Base-by-base conservation (phyloP, 1,140 invertebrate species). In the Octopus sinensis region DNA sequence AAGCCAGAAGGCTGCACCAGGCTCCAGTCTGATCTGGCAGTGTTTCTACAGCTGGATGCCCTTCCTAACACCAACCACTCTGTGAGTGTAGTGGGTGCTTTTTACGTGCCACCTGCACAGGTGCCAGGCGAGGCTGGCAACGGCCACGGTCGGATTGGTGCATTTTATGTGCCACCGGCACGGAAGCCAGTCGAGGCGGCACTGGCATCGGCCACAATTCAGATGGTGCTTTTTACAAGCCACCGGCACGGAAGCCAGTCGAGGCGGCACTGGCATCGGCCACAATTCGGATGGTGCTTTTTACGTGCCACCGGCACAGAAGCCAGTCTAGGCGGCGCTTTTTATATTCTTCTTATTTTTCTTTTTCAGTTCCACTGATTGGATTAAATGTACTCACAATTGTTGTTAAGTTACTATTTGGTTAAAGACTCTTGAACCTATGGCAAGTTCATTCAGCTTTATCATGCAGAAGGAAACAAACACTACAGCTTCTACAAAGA, bases 291-390 rank as follows among this genome's bases (percentile, higher is more conserved):
- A 10, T 53, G 23, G 0, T 82, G 75, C 13, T n/a, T n/a, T n/a
- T 54, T 79, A 62, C 9, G 43, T 68, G 4, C 0, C 3, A 10
- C 12, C 13, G 54, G 52, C 43, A 54, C 76, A 51, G 10, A 13
- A 30, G 23, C 23, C 23, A 23, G 23, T 23, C 0, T 0, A 23
- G 23, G 23, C 23, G 0, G 0, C 23, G 23, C 23, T 23, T 3
- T 23, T 43, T 81, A 62, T 78, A 53, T 62, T 54, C 79, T 9
- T 82, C 82, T 76, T 82, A 86, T 85, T 87, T 90, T 91, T 93
- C 88, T 90, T 88, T 96, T 95, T 88, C 94, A 96, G 96, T 96
- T 93, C 96, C 96, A 77, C 87, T 96, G 81, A 96, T 97, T 90
- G 94, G 96, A 83, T 91, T 96, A 52, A 97, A 97, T 88, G 93